Conservation (phyloP, 1,140 invertebrate species). For the Achroia grisella region DNA sequence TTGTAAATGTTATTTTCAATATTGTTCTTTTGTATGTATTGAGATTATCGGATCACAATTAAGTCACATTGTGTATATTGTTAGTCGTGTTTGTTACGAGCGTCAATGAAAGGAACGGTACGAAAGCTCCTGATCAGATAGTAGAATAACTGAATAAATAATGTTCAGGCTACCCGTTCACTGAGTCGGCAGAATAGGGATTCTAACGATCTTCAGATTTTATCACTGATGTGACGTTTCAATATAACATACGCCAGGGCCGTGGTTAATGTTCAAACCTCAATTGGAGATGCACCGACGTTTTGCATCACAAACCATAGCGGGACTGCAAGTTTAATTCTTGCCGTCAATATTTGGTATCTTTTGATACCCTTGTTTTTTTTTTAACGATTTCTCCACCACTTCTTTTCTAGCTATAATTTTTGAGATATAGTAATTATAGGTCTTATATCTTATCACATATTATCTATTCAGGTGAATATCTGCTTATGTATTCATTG, state of each 20-base stretch:
- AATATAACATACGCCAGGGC: constrained; percentile 48
- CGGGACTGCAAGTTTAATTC: too few relatives aligned
- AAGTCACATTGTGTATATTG: not conserved
- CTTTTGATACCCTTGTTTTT: too few relatives aligned
- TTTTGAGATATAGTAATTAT: too few relatives aligned
- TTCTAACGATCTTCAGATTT: constrained; percentile 57
- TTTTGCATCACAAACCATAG: too few relatives aligned
- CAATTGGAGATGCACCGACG: too few relatives aligned
- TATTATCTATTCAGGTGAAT: too few relatives aligned
- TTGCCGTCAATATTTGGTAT: too few relatives aligned
- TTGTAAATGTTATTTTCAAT: not conserved
- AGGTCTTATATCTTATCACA: too few relatives aligned
- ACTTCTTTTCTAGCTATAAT: too few relatives aligned
- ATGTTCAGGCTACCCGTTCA: constrained; percentile 36
- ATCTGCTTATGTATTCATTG: too few relatives aligned
- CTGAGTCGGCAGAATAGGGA: constrained; percentile 19
- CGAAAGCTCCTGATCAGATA: constrained; percentile 48
- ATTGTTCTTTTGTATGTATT: not conserved
- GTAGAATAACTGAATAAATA: constrained; percentile 56
- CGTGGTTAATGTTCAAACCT: not conserved
- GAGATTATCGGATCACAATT: not conserved
- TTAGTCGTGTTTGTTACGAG: constrained; percentile 15
- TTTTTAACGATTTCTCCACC: too few relatives aligned
- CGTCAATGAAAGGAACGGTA: constrained; percentile 31
- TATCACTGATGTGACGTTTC: constrained; percentile 63